Conservation (phyloP, 1,140 invertebrate genomes). For the Drosophila nannoptera region DNA sequence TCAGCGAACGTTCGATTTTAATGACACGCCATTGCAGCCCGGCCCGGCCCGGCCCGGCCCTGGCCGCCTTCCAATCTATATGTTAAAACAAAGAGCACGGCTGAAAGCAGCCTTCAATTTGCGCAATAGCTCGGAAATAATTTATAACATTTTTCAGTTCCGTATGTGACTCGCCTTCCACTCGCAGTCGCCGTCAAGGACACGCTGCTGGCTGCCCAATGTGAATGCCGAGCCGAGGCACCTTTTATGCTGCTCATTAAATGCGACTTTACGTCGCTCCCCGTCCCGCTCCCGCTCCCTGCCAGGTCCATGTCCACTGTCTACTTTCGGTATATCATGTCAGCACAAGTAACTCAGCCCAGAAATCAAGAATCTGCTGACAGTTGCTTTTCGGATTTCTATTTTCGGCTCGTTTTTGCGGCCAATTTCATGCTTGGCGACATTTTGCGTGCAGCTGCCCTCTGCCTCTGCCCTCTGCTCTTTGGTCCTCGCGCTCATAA, state of each 20-base stretch:
- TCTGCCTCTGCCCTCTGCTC: not conserved
- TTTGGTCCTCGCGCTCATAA: constrained; percentile 43
- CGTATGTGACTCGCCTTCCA: constrained; percentile 2
- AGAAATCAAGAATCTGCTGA: constrained; percentile 64
- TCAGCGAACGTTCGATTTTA: constrained; percentile 63
- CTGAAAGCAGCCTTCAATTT: constrained; percentile 71
- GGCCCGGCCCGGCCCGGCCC: not conserved
- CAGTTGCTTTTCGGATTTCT: constrained; percentile 55
- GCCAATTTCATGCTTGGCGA: constrained; percentile 70
- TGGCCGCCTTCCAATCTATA: constrained; percentile 66
- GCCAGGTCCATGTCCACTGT: constrained; percentile 24
- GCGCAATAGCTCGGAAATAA: constrained; percentile 73
- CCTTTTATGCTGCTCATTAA: constrained; percentile 56
- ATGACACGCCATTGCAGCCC: constrained; percentile 45
- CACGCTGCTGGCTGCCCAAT: not conserved
- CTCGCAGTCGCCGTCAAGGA: constrained; percentile 4
- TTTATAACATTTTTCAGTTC: constrained; percentile 68
- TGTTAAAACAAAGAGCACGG: constrained; percentile 66
- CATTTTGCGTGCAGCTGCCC: constrained; percentile 39
- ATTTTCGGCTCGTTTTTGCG: constrained; percentile 32
- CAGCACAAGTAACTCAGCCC: constrained; percentile 61
- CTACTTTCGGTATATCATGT: constrained; percentile 61
- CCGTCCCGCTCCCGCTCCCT: constrained; percentile 3
- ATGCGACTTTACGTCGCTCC: constrained; percentile 61
- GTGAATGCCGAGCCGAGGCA: constrained; percentile 20